Conservation (phyloP, 2,113 vertebrate species). For the Vidua chalybeata region DNA sequence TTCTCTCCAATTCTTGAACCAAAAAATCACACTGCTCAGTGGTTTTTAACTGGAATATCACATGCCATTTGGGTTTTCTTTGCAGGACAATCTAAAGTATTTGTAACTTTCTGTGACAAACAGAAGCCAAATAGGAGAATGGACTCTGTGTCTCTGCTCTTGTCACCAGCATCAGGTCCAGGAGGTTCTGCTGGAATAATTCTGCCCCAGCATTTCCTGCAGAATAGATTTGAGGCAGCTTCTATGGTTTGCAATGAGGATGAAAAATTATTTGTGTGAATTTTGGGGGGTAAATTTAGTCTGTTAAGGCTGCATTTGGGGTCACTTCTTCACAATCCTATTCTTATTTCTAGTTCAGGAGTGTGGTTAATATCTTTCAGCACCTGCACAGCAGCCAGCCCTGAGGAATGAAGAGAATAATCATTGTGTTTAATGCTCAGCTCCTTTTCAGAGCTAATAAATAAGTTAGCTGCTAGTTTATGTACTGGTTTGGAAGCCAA, state of each 20-base stretch:
- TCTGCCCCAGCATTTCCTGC: neutral
- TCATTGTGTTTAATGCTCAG: neutral
- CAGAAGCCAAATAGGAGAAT: neutral
- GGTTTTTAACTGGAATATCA: neutral
- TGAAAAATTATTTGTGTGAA: neutral
- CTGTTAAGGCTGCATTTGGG: neutral
- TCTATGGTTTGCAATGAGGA: neutral
- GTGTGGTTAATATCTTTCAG: neutral
- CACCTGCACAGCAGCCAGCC: neutral
- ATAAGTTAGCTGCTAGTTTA: neutral
- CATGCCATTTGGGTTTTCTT: neutral
- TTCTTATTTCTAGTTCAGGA: neutral
- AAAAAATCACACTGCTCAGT: neutral
- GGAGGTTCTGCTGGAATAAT: neutral
- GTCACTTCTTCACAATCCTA: neutral
- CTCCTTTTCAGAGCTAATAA: slow-evolving; percentile 24
- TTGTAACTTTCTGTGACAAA: neutral
- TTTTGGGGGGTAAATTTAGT: neutral
- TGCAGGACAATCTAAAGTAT: neutral
- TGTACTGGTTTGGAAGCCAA: neutral
- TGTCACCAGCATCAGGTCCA: neutral
- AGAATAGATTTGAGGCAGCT: neutral
- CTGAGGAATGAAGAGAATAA: neutral
- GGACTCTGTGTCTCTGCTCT: neutral
- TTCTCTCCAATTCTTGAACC: neutral